phyloP scores from a whole-genome alignment of 2,888 invertebrate genomes.

The Hydrotaea diabolus region DNA sequence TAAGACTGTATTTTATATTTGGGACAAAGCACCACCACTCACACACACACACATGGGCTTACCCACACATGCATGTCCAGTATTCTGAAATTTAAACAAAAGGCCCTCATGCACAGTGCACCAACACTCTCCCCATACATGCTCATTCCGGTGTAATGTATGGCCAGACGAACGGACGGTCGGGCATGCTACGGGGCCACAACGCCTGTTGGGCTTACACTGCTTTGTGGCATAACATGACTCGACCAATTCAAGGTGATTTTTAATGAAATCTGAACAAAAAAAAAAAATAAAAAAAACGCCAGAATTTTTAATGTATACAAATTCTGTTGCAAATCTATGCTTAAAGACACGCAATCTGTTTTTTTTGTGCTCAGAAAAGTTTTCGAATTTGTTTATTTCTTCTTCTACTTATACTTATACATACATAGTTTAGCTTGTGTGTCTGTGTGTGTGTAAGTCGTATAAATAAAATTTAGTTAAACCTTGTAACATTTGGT shows the following conservation, averaged over 20 bases:
- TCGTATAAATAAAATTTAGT: conserved; percentile 22
- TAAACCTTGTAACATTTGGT: not conserved
- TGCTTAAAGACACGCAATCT: conserved; percentile 55
- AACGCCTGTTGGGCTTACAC: conserved; percentile 50
- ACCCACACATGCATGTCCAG: not conserved
- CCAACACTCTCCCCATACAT: not conserved
- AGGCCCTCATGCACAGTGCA: not conserved
- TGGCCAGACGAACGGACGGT: conserved; percentile 6
- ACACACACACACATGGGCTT: not conserved
- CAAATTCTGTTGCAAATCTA: conserved; percentile 47
- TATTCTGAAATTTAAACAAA: not conserved
- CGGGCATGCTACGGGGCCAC: conserved; percentile 40
- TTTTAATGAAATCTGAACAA: conserved; percentile 28
- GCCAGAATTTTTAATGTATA: conserved; percentile 50
- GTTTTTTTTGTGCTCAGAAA: not conserved
- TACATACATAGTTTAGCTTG: not conserved
- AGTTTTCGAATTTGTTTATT: conserved; percentile 31
- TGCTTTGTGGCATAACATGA: conserved; percentile 49
- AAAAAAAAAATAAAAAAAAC: conserved; percentile 43
- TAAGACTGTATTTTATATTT: conserved; percentile 54
- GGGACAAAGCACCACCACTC: not conserved
- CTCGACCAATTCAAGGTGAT: conserved; percentile 60
- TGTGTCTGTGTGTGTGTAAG: not conserved
- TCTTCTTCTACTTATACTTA: too few species aligned
- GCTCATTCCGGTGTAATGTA: not conserved